These are phyloP conservation scores for Heteromormyrus szaboi DNA, from an alignment of 2,797 vertebrate species.

Conservation along the genomic window DNA sequence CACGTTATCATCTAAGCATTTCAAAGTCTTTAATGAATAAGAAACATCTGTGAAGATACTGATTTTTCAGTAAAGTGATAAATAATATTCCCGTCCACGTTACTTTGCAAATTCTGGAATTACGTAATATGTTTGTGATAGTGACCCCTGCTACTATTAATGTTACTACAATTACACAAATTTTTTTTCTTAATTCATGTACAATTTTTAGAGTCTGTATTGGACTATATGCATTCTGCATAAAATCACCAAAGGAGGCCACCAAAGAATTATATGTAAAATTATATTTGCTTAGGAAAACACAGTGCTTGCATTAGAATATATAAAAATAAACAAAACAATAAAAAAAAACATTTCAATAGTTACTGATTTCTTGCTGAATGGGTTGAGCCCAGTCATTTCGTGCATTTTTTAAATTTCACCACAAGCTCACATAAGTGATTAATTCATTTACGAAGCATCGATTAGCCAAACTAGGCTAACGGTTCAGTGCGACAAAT, in stretches of 20 bases:
- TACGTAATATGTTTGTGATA: not conserved
- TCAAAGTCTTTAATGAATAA: not conserved
- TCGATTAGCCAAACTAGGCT: not conserved
- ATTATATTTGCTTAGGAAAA: not conserved
- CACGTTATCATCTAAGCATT: not conserved
- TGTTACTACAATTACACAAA: not conserved
- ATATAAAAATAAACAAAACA: not conserved
- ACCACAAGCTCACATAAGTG: not conserved
- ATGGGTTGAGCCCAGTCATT: not conserved
- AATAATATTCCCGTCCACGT: not conserved
- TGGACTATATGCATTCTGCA: not conserved
- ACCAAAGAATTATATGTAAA: not conserved
- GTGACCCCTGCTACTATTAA: not conserved
- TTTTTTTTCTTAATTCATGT: not conserved
- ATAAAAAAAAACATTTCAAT: not conserved
- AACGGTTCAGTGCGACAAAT: not conserved
- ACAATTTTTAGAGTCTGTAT: not conserved
- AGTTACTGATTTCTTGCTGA: not conserved
- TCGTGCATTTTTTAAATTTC: not conserved
- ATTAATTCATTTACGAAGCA: not conserved
- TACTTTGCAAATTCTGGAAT: not conserved
- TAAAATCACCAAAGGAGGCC: no score
- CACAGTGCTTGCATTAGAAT: not conserved
- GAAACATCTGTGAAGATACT: not conserved
- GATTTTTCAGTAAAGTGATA: not conserved